Evolutionary conservation across 2,113 vertebrate genomes (phyloP), one percentile per base, ranked within the genome.

Genomic region (Progne subis): DNA sequence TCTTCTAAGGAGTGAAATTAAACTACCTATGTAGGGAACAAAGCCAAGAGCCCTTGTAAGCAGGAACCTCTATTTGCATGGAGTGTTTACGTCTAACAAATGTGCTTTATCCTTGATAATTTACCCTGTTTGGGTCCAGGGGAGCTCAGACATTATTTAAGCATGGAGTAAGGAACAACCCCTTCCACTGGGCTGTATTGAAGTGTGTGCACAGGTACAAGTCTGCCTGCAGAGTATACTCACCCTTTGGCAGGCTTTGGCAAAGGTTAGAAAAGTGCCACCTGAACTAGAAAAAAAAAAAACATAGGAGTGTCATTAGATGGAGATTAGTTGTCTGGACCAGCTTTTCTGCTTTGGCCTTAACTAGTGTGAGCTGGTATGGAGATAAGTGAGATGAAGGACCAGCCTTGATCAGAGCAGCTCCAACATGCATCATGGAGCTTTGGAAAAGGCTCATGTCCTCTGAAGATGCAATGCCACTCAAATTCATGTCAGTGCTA

Each of bases 21-120:
- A 94, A 59, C 77, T 44, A 18, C 43, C 81, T 52, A 3, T 12
- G 56, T 70, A 65, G 41, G 26, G 50, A 55, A 94, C 71, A 92
- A 80, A 82, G 82, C 68, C 53, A 59, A 88, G 75, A 82, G 90
- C 82, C 89, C 88, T 86, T 83, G 76, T 88, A 88, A 92, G 75
- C 46, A 70, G 76, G 68, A 88, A 47, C 26, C 55, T 67, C 53
- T 80, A 77, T 94, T 93, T 86, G 18, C 29, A 39, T 80, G 43
- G 70, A 90, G 59, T 81, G 71, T 76, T 94, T 88, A 49, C 49
- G 32, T 63, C 46, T 70, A 61, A 61, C 0, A 1, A 70, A 90
- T 21, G 31, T 49, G 23, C 49, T 92, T 93, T 44, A 69, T 69
- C 34, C 68, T 55, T 82, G 39, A 43, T 80, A 83, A 88, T 67